Percentiles rank a stretch among this genome's conserved stretches.
Evolutionary conservation across 2,888 invertebrate species (phyloP).

Genomic region (Zaprionus lineosus): DNA sequence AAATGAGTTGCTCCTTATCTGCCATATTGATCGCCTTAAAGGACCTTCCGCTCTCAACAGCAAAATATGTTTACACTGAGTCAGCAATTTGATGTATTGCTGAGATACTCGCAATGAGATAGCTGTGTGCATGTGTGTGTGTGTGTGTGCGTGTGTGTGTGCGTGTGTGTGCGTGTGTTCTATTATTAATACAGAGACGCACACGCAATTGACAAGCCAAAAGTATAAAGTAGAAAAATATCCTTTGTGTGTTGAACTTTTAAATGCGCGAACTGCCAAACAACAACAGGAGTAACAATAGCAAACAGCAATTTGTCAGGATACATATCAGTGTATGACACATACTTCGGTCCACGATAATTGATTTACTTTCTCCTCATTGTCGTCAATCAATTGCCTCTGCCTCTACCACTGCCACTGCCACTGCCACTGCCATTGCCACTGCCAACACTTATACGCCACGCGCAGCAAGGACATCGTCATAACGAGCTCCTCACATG

Average conservation of each 20-base stretch:
- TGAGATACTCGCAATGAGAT: conserved; percentile 35
- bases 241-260: conserved; percentile 61
- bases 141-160: background rate
- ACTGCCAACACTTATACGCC: conserved; percentile 70
- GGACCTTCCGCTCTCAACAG: background rate
- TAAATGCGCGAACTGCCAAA: conserved; percentile 63
- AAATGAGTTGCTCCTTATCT: conserved; percentile 52
- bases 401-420: conserved; percentile 9
- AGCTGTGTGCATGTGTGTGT: conserved; percentile 50
- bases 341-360: conserved; percentile 55
- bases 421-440: conserved; percentile 34
- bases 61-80: conserved; percentile 63
- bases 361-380: conserved; percentile 71
- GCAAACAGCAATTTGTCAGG: conserved; percentile 62
- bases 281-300: conserved; percentile 11
- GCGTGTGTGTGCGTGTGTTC: background rate
- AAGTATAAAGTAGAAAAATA: conserved; percentile 48
- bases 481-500: conserved; percentile 46
- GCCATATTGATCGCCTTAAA: conserved; percentile 57
- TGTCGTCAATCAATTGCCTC: conserved; percentile 76
- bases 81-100: conserved; percentile 61
- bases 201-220: conserved; percentile 21
- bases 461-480: conserved; percentile 44
- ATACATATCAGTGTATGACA: conserved; percentile 16
- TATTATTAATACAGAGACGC: background rate